Evolutionary conservation across 2,888 invertebrate genomes (phyloP), one percentile per base, ranked within the genome.

Genomic region (Glaucopsyche alexis): DNA sequence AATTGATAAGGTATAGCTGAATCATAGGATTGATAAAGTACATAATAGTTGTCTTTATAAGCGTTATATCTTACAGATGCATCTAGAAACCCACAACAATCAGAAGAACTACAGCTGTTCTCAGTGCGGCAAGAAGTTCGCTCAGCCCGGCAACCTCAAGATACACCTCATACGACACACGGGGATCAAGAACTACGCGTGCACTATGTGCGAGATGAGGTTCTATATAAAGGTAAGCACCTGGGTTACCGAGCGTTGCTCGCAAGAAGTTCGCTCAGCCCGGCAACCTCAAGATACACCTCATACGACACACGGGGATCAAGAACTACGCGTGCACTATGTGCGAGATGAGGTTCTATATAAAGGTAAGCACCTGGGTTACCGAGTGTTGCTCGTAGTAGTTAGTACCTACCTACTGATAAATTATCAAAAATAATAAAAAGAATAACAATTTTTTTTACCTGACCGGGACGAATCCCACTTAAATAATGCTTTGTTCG

Each of bases 111-210:
- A 94, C 80, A 94, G 94, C 52, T 96, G 96, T 79, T 93, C 94
- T 1, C 91, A 95, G 76, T 96, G 96, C 81, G 95, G 96, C 0
- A 96, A 96, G 84, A 95, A 95, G 66, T 96, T 96, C 82, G 95
- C 96, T 0, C 93, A 93, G 76, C 85, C 88, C 2, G 90, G 91
- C 13, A 91, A 93, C 76, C 83, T 93, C 49, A 93, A 93, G 81
- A 88, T 86, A 2, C 93, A 93, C 72, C 84, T 93, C 67, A 90
- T 93, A 40, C 80, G 93, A 11, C 93, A 93, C 78, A 86, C 89
- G 0, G 93, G 93, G 55, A 84, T 93, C 78, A 93, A 93, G 81
- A 90, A 89, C 77, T 85, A 93, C 38, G 89, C 90, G 0, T 93
- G 93, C 76, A 82, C 85, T 2, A 78, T 90, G 14, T 93, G 93